Evolutionary conservation across 2,888 invertebrate genomes (phyloP), one percentile per base, ranked within the genome.

Genomic region (Drosophila falleni): DNA sequence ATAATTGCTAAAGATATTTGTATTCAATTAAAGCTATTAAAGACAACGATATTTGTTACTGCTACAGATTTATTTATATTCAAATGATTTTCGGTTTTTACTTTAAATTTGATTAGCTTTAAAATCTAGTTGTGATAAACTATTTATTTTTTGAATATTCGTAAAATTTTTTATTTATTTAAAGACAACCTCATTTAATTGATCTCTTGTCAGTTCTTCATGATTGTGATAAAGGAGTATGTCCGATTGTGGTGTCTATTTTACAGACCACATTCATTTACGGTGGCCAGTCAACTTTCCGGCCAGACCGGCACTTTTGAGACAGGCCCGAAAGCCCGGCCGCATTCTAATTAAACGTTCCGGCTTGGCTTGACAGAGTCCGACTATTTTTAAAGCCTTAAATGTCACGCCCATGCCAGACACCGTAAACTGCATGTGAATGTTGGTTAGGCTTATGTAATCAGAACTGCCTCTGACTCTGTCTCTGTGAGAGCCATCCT

Each of bases 311-410:
- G 59, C 44, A 59, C 60, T 68, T 66, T 60, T 58, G 54, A 66
- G 76, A 63, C 68, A 67, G 63, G 63, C 50, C 67, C 35, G 54
- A 33, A 54, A 61, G 58, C 54, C 55, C 62, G 60, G 69, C 62
- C 82, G 71, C 82, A 87, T 87, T 87, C 82, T 83, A 83, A 83
- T 83, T 83, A 83, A 83, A 83, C 82, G 82, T 74, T 69, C 74
- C 71, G 76, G 76, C 79, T 81, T 75, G 33, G 54, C 44, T 55
- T 67, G 86, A 67, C 80, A 72, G 31, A 46, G 50, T 33, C 39
- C 54, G 63, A 47, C 60, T 53, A 78, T 80, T 78, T 80, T 78
- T 78, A 84, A 87, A 78, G 87, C 78, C 87, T 80, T 76, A 78
- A 84, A 78, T 78, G 87, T 78, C 89, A 85, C 77, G 79, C 81